Base-by-base conservation (phyloP, 1,140 invertebrate species). In the Bombus consobrinus region DNA sequence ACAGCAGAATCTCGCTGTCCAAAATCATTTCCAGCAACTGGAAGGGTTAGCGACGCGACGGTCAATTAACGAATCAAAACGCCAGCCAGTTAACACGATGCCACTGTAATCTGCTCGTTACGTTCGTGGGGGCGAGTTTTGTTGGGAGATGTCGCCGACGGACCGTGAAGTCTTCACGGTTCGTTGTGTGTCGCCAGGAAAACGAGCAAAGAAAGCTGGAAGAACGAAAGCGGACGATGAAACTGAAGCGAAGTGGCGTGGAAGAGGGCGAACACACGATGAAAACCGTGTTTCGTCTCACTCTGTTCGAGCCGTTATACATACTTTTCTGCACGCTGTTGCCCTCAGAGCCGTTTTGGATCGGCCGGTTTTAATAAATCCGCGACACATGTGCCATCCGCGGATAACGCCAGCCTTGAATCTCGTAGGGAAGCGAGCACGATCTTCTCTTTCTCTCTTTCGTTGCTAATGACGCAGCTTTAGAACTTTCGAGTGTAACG, bases 391-490 rank as follows among this genome's bases (percentile, higher is more conserved):
- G 66, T 62, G 69, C 34, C 32, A n/a, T 25, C 34, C 64, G 43
- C 5, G 73, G 73, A 76, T 68, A 83, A 83, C 62, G 28, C 34
- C 66, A 84, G 82, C 82, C 64, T 79, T 84, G 82, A 84, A 84
- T 84, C 82, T 34, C 22, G 68, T 10, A 32, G 83, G 34, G 37
- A 39, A 32, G n/a, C 57, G 28, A 37, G n/a, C 39, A n/a, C 47
- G 18, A 1, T 18, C 15, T 18, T 15, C 32, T 32, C 32, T 64
- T 8, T 64, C n/a, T 64, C 62, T 32, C 62, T 83, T 47, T 78
- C 64, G 12, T 32, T 47, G 28, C 39, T 84, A 84, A 84, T 84
- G 75, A 84, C 6, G 47, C 76, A 37, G 66, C 66, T 79, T 84
- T 79, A 72, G 66, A 84, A 84, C 66, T 72, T 76, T 79, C 83